Base-by-base conservation (phyloP, 64 coral and sea anemone genomes). In the Pocillopora damicornis region DNA sequence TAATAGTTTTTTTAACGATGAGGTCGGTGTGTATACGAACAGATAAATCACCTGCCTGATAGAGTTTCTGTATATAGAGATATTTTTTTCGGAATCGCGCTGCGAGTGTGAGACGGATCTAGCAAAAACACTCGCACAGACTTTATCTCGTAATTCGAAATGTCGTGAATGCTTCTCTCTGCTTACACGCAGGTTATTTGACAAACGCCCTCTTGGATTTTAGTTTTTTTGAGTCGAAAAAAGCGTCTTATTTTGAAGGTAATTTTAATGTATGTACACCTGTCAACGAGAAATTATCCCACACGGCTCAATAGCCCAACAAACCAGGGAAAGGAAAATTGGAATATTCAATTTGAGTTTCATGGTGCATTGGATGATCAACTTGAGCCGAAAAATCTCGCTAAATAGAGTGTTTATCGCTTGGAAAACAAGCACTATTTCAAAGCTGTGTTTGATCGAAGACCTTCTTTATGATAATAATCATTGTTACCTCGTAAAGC, bases 371-470 rank as follows among this genome's bases (percentile, higher is more conserved):
- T 12, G 51, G 1, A 73, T 36, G 72, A 38, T 56, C 81, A 85
- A 72, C 64, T 85, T 73, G 81, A 85, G 45, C 63, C 12, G 58
- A 65, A 72, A 83, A 73, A 85, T 73, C 69, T 30, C 18, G 72
- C 81, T 73, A 57, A 42, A 66, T 66, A 18, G 63, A 57, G 4
- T 85, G 81, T 85, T 85, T 85, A 83, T 63, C 63, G 9, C 6
- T 67, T 45, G 80, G 14, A 67, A 83, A 85, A 58, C 81, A 57
- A 85, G 65, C 81, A 26, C 4, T 7, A 73, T 63, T 65, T 85
- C 11, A 85, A 85, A 85, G 35, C 64, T 85, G 36, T 72, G 61
- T 85, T 83, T 83, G 61, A 63, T 38, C 37, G 80, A 83, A 5
- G 79, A 5, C 34, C 16, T 13, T 64, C 63, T 66, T 36, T 83